A percentile compares a stretch with the other conserved stretches of the same genome.
Evolutionary conservation across 2,888 invertebrate genomes (phyloP).

Genomic region (Synanthedon myopaeformis): DNA sequence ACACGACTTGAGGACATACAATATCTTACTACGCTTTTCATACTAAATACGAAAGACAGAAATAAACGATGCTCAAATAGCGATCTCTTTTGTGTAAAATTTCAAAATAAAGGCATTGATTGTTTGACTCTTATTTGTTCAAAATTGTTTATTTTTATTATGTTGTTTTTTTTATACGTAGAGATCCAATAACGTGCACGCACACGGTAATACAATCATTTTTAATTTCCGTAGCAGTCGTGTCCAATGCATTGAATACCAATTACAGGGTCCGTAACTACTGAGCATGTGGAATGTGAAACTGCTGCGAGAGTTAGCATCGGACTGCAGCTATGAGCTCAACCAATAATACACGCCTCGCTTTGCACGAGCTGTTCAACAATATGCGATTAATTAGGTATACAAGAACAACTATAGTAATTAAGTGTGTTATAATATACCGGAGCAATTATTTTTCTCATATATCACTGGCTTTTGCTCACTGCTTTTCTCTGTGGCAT

Average conservation of each 20-base stretch:
- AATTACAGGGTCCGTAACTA: conserved; percentile 46
- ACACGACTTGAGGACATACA: too few relatives aligned
- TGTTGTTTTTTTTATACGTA: neutral
- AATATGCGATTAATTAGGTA: conserved; percentile 4
- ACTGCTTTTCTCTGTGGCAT: too few relatives aligned
- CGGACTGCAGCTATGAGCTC: conserved; percentile 12
- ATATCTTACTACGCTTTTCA: too few relatives aligned
- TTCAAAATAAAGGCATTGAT: too few relatives aligned
- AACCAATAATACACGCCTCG: neutral
- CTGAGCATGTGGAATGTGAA: conserved; percentile 43
- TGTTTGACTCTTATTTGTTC: too few relatives aligned
- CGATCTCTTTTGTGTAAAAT: too few relatives aligned
- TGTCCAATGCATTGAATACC: conserved; percentile 55
- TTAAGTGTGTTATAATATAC: conserved; percentile 9
- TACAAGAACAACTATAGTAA: conserved; percentile 10
- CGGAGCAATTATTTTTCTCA: too few relatives aligned
- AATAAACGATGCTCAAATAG: too few relatives aligned
- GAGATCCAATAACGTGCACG: neutral
- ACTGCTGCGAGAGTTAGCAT: conserved; percentile 24
- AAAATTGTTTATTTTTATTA: too few relatives aligned
- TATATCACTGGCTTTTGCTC: too few relatives aligned
- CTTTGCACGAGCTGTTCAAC: neutral
- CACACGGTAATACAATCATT: conserved; percentile 40
- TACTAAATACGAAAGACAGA: too few relatives aligned
- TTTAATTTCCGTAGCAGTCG: conserved; percentile 49